Base-by-base conservation (phyloP, 1,140 invertebrate species). In the Papilio polytes region DNA sequence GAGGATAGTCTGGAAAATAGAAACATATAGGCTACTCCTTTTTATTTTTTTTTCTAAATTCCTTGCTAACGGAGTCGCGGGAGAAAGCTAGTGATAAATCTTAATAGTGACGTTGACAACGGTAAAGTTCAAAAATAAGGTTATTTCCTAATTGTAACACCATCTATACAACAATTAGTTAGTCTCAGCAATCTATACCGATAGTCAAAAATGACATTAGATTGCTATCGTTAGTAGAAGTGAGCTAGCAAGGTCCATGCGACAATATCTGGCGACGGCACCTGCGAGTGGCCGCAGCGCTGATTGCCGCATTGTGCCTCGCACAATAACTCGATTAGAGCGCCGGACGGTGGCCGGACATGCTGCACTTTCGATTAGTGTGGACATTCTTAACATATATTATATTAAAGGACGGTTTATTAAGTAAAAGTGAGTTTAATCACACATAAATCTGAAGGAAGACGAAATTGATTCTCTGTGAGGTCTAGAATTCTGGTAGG, bases 301-400 rank as follows among this genome's bases (percentile, higher is more conserved):
- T 92, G 91, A 92, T 92, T 92, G 89, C 91, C 86, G 85, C 88
- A 92, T 92, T 92, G 91, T 92, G 88, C 85, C 83, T 80, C 80
- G 85, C 85, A 91, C 91, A 92, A 91, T 92, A 91, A 91, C 88
- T 91, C 91, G 91, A 92, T 92, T 92, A 92, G 90, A 86, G 82
- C 83, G 53, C 51, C 85, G 84, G 85, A 80, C 88, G 81, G 84
- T 83, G 84, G 85, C 88, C 85, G 89, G 91, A 92, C 89, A 84
- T 85, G 74, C 44, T 80, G 9, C 51, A 63, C 81, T 80, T 9
- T 77, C 1, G 13, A 10, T 9, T 85, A 81, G 12, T 74, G 26
- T 88, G 86, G 90, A 91, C 79, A 84, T 26, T 78, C 31, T 80
- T 80, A 74, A 13, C 31, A 13, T 63, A 56, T 20, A 8, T 56